Base-by-base conservation (phyloP, 2,113 vertebrate species). In the Genyomyrus donnyi region DNA sequence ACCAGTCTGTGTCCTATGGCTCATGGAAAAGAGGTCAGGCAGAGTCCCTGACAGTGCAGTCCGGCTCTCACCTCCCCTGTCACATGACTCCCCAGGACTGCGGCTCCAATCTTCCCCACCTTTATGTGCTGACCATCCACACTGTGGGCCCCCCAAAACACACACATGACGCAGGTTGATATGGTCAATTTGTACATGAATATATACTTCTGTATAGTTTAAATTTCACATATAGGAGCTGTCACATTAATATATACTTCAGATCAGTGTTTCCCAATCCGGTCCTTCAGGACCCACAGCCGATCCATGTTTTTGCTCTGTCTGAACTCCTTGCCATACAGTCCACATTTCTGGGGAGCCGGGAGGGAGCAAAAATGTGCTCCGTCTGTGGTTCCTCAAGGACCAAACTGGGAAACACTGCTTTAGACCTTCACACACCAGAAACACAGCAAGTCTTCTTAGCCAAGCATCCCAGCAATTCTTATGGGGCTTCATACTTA, bases 51-150 rank as follows among this genome's bases (percentile, higher is more conserved):
- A 77, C 70, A 39, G 35, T 46, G 42, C 42, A n/a, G 49, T 24
- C 49, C 9, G 2, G 85, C 49, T 91, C 93, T n/a, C 49, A 99
- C 98, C 97, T 99, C 98, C 95, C 93, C 97, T 85, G 95, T 93
- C 6, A 94, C 8, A 1, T 98, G 97, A 93, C 93, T 98, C 74
- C 98, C 98, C 93, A 99, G 94, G 0, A 99, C 95, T 0, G 98
- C 98, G 6, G 97, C 98, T 94, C 98, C 98, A 74, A 98, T 97
- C 94, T 98, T 99, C 48, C 98, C 98, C 91, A 99, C 98, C 93
- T 98, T 99, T 93, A 95, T 87, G 89, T 99, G 99, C 62, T 99
- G 97, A 91, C 97, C 97, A 1, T 97, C 98, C 89, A 95, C 94
- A 90, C 98, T 99, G 94, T 0, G 95, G 90, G 0, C 15, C 93